These are phyloP conservation scores for Tympanuchus pallidicinctus DNA, from an alignment of 2,113 vertebrate genomes.

Conservation along the genomic window DNA sequence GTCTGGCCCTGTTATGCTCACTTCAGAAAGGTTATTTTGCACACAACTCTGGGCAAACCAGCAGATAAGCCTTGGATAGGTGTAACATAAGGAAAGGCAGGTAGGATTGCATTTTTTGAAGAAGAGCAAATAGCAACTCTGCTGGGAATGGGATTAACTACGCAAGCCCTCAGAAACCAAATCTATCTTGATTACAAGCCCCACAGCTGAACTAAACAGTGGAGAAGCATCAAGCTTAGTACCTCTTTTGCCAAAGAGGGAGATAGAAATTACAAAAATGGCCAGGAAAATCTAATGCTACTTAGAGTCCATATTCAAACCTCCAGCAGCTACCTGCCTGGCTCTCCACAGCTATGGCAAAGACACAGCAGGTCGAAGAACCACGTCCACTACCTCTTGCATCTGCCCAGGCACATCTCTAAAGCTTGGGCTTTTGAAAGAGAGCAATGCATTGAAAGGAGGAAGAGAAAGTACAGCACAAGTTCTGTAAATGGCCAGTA, in stretches of 20 bases:
- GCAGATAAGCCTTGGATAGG: not conserved
- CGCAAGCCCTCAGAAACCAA: not conserved
- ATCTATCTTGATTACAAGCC: not conserved
- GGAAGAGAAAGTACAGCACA: not conserved
- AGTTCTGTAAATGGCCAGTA: not conserved
- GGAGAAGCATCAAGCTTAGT: not conserved
- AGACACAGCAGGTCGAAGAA: not conserved
- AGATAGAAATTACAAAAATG: not conserved
- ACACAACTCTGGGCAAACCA: rapidly evolving
- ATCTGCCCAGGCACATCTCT: not conserved
- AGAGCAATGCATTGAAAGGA: not conserved
- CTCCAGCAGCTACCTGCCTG: not conserved
- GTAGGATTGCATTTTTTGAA: not conserved
- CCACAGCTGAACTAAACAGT: not conserved
- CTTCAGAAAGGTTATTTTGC: not conserved
- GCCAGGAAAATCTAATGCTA: not conserved
- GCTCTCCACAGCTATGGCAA: not conserved
- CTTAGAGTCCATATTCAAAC: not conserved
- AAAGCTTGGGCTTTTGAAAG: not conserved
- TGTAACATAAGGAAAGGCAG: not conserved
- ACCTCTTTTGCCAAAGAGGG: not conserved
- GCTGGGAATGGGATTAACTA: not conserved
- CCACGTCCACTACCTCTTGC: not conserved
- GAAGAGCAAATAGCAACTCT: not conserved
- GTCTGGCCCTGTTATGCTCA: not conserved